phyloP scores from a whole-genome alignment of 2,113 vertebrate genomes.

The Menura novaehollandiae region DNA sequence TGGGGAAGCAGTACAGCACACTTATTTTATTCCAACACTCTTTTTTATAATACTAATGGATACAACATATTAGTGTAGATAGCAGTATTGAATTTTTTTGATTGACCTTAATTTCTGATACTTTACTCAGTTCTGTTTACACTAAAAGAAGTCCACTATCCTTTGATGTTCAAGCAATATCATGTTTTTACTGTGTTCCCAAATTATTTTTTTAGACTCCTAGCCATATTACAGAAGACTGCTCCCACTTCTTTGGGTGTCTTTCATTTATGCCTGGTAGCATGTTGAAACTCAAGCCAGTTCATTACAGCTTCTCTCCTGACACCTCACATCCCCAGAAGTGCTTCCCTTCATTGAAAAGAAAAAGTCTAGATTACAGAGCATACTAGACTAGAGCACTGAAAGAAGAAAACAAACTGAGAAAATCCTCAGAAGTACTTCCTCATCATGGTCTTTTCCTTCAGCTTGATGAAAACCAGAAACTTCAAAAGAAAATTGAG shows the following conservation, averaged over 20 bases:
- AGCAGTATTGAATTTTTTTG: neutral
- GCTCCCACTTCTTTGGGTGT: neutral
- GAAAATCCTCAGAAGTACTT: neutral
- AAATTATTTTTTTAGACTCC: neutral
- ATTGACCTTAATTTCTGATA: neutral
- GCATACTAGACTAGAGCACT: neutral
- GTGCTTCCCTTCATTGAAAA: neutral
- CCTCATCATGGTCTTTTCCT: neutral
- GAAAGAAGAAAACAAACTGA: neutral
- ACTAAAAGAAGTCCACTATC: neutral
- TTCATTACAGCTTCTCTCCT: neutral
- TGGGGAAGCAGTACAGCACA: neutral
- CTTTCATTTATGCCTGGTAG: neutral
- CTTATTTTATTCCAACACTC: neutral
- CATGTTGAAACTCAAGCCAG: neutral
- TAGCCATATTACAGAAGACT: neutral
- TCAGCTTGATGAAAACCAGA: neutral
- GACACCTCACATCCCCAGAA: neutral
- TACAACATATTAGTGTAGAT: neutral
- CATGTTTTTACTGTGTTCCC: neutral
- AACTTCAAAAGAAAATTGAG: neutral
- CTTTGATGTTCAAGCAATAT: neutral
- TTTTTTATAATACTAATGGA: neutral
- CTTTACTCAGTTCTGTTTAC: neutral
- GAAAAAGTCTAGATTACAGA: neutral